These are phyloP conservation scores for Plebejus argus DNA, from an alignment of 2,888 invertebrate genomes.

Conservation along the genomic window DNA sequence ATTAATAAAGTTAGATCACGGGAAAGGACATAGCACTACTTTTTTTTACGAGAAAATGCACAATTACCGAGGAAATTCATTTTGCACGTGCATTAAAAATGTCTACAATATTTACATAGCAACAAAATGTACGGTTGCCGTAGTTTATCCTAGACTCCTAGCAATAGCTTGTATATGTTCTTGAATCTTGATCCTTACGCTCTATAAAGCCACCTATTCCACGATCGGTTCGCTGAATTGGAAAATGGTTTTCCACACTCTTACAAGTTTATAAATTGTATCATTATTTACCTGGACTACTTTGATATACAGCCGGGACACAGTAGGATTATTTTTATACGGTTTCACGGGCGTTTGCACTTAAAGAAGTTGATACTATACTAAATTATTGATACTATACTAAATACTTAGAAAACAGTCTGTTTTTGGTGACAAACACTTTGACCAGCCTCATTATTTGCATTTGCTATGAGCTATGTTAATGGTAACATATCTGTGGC, in stretches of 20 bases:
- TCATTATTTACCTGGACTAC: not conserved
- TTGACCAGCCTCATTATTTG: too few species aligned
- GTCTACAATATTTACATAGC: too few species aligned
- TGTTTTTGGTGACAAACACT: too few species aligned
- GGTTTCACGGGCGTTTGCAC: not conserved
- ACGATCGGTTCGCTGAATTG: not conserved
- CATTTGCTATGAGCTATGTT: too few species aligned
- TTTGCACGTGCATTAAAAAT: too few species aligned
- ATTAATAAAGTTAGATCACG: too few species aligned
- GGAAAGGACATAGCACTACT: too few species aligned
- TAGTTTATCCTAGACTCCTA: not conserved
- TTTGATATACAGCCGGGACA: not conserved
- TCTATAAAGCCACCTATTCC: not conserved
- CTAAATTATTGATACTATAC: not conserved
- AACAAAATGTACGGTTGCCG: too few species aligned
- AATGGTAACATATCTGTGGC: too few species aligned
- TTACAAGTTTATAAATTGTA: not conserved
- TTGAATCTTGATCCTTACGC: not conserved
- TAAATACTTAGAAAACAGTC: too few species aligned
- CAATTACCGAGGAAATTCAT: too few species aligned
- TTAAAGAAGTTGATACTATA: not conserved
- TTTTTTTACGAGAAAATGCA: too few species aligned
- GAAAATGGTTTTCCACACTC: conserved; percentile 6
- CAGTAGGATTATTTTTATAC: not conserved
- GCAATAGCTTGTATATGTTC: not conserved